Evolutionary conservation across 1,140 invertebrate genomes (phyloP), one percentile per base, ranked within the genome.

Genomic region (Anastrepha ludens): DNA sequence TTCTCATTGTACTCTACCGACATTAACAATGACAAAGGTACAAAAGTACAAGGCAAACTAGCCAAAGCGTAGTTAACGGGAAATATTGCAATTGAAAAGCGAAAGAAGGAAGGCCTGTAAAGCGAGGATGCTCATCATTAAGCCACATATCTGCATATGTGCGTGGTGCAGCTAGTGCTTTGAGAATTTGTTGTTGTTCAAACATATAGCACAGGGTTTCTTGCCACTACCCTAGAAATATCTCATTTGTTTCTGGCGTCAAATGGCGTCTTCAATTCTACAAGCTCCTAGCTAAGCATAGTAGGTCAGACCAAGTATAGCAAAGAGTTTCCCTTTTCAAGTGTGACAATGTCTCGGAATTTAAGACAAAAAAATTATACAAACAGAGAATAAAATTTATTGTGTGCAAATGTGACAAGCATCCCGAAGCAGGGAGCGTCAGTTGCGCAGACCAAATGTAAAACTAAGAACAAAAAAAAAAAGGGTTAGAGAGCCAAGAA

Each of bases 321-420:
- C 9, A 47, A 9, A 55, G 2, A 3, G 17, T 55, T 55, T 47
- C 74, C 74, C 74, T 55, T 55, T 81, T 81, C 74, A 81, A 20
- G 47, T 81, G 74, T 81, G 50, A 50, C n/a, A 81, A 81, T 55
- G 74, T 81, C 74, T 44, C 74, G 47, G 74, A 58, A 81, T 81
- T 20, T 13, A 0, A 81, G 15, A 17, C 4, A 78, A 78, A 78
- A 81, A 55, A 70, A 41, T 4, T 74, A 17, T 1, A 17, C 41
- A 74, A 74, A 74, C 41, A 44, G 47, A 47, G 17, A 74, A 55
- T 55, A 58, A 7, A 58, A 81, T 81, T 55, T 81, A 8, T 81
- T 81, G 41, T 55, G 55, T 58, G 74, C 55, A 81, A 81, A 81
- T 81, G 44, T 81, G 74, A 55, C 17, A 55, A 20, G 74, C 44